Conservation (phyloP, 2,113 vertebrate genomes). For the Entosphenus tridentatus region DNA sequence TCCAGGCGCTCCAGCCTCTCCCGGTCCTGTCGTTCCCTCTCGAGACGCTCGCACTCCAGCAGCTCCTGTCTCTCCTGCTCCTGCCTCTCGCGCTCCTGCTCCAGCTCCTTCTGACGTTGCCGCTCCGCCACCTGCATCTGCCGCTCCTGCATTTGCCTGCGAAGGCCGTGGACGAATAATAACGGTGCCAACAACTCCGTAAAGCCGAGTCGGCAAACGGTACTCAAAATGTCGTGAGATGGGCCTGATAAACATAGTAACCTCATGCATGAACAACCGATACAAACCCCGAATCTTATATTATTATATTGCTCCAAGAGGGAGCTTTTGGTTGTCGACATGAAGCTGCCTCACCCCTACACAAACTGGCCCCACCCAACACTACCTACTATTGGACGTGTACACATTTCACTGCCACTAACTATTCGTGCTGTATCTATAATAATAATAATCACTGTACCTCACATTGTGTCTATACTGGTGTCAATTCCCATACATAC, state of each 20-base stretch:
- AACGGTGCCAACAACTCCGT: neutral
- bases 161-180: conserved; percentile 10
- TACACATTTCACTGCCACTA: neutral
- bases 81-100: conserved; percentile 12
- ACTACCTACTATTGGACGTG: neutral
- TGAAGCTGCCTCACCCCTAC: too few species aligned
- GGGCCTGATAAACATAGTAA: too few species aligned
- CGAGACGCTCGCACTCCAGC: conserved; percentile 33
- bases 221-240: too few species aligned
- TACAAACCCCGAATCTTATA: too few species aligned
- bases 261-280: too few species aligned
- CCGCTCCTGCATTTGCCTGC: conserved; percentile 72
- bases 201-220: too few species aligned
- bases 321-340: too few species aligned
- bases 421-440: neutral
- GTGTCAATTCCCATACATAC: neutral
- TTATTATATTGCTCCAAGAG: too few species aligned
- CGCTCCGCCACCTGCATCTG: conserved; percentile 53
- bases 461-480: neutral
- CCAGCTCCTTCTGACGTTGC: neutral
- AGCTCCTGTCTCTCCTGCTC: conserved; percentile 60
- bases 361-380: too few species aligned
- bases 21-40: conserved; percentile 16
- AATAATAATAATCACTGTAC: neutral
- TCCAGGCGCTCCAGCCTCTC: conserved; percentile 25